These are phyloP conservation scores for Tipula vernalis DNA, from an alignment of 2,888 invertebrate species.

Conservation along the genomic window DNA sequence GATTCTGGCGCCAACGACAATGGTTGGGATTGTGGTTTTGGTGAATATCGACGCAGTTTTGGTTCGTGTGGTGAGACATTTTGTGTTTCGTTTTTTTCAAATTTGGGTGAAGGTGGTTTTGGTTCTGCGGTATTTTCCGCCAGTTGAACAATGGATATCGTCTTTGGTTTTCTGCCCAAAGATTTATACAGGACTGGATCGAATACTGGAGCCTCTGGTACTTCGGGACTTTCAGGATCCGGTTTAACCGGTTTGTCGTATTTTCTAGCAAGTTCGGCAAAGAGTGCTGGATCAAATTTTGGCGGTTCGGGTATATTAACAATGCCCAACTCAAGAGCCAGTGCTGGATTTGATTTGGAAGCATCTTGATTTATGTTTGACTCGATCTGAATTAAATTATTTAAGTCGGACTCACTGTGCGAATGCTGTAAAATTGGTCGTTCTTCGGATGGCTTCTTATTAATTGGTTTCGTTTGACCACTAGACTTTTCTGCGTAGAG, in stretches of 20 bases:
- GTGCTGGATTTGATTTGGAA: background rate
- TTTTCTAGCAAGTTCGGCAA: background rate
- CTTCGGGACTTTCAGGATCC: constrained; percentile 14
- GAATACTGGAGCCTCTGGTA: constrained; percentile 31
- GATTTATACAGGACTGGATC: constrained; percentile 30
- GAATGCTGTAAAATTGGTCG: background rate
- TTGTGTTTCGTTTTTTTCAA: background rate
- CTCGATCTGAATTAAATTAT: background rate
- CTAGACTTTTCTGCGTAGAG: background rate
- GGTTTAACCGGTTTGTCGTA: background rate
- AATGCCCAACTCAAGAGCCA: background rate
- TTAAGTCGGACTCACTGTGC: background rate
- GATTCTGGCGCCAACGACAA: background rate
- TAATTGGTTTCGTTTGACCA: background rate
- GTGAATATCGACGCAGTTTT: background rate
- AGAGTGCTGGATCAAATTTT: background rate
- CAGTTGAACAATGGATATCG: background rate
- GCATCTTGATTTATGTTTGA: background rate
- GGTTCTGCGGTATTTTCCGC: background rate
- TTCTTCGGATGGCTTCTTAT: background rate
- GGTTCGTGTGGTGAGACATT: background rate
- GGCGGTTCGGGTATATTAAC: background rate
- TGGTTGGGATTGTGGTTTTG: background rate
- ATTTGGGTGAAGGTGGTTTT: background rate
- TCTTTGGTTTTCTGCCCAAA: constrained; percentile 18